Conservation (phyloP, 2,113 vertebrate genomes). For the Chloropsis cyanopogon region DNA sequence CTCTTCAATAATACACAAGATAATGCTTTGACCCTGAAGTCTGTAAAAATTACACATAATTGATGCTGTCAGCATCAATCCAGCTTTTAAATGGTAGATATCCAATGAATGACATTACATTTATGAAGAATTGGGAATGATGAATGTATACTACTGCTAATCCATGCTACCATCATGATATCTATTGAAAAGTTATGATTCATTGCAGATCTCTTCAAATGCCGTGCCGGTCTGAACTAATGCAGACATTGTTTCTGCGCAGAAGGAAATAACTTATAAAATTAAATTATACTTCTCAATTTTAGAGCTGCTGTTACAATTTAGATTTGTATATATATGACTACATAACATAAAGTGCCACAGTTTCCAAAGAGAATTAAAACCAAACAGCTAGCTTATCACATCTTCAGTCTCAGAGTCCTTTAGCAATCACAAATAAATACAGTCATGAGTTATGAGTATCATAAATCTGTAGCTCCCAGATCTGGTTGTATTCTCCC, state of each 20-base stretch:
- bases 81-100: not conserved
- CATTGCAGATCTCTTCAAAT: not conserved
- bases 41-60: not conserved
- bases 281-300: not conserved
- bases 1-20: not conserved
- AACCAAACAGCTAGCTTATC: not conserved
- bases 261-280: not conserved
- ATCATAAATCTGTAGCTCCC: not conserved
- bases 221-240: not conserved
- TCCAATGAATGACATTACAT: not conserved
- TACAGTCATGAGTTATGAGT: not conserved
- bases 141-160: not conserved
- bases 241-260: not conserved
- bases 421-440: not conserved
- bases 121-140: not conserved
- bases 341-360: not conserved
- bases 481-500: not conserved
- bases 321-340: not conserved
- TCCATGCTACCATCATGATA: not conserved
- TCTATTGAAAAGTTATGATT: not conserved
- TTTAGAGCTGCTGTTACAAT: not conserved
- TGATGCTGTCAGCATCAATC: not conserved
- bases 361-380: not conserved
- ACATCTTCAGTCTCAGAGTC: not conserved
- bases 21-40: not conserved